phyloP scores from a whole-genome alignment of 2,797 vertebrate genomes.

The Galago senegalensis region DNA sequence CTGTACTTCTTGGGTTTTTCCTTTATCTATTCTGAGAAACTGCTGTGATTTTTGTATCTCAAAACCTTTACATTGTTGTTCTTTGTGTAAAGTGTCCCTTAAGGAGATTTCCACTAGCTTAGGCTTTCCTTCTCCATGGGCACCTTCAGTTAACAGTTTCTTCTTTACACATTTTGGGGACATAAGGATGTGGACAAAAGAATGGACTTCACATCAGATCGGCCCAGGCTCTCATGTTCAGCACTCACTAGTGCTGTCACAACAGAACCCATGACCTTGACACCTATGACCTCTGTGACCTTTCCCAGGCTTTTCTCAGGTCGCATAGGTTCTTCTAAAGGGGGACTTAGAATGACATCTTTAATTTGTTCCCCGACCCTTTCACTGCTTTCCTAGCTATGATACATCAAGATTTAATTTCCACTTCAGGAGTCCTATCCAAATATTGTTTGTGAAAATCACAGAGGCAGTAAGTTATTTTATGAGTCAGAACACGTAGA shows the following conservation, averaged over 20 bases:
- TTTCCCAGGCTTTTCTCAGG: neutral
- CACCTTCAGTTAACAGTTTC: neutral
- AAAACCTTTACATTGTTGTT: neutral
- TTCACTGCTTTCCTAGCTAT: neutral
- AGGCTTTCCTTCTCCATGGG: neutral
- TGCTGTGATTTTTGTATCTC: neutral
- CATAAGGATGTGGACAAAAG: neutral
- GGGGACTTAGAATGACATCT: neutral
- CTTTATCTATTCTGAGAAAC: neutral
- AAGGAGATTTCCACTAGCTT: neutral
- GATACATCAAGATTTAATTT: neutral
- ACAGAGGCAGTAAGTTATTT: constrained; percentile 12
- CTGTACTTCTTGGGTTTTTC: neutral
- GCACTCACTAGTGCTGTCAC: neutral
- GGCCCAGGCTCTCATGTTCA: neutral
- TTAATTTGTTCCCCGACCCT: neutral
- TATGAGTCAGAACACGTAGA: neutral
- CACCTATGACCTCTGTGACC: neutral
- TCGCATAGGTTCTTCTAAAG: neutral
- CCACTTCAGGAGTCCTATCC: neutral
- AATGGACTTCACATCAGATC: neutral
- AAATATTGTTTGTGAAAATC: constrained; percentile 39
- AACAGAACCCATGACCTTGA: neutral
- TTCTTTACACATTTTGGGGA: neutral
- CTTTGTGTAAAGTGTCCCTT: neutral